A percentile compares a stretch with the other conserved stretches of the same genome.
These are phyloP conservation scores for Rhombomys opimus DNA, from an alignment of 2,113 vertebrate species.

Conservation along the genomic window DNA sequence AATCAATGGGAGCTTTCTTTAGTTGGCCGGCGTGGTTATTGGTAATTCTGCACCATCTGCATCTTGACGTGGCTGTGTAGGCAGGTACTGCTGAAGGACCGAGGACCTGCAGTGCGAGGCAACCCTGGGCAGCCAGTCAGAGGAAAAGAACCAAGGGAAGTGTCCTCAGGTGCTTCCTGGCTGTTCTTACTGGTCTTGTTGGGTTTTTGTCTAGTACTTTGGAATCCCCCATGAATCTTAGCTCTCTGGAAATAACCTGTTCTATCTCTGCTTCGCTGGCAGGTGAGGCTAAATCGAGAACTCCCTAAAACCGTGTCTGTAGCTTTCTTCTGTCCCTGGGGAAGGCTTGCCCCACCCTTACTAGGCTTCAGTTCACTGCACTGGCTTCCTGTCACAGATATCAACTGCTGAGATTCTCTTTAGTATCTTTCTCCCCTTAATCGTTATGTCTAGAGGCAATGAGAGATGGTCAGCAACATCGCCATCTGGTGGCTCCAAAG, in stretches of 20 bases:
- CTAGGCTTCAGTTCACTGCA: neutral
- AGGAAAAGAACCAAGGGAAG: neutral
- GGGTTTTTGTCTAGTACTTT: neutral
- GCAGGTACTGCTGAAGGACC: accelerated
- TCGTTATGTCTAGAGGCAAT: neutral
- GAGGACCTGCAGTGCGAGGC: accelerated
- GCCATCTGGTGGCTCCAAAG: constrained; percentile 76
- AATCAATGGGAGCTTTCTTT: constrained; percentile 67
- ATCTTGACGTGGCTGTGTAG: neutral
- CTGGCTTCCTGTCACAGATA: neutral
- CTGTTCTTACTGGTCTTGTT: neutral
- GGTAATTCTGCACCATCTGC: neutral
- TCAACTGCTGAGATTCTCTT: neutral
- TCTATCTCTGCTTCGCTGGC: neutral
- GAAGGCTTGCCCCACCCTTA: neutral
- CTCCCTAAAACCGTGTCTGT: neutral
- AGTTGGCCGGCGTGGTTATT: constrained; percentile 43
- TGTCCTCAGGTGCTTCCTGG: neutral
- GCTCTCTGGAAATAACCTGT: neutral
- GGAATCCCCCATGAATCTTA: neutral
- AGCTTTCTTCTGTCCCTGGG: neutral
- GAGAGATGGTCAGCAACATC: constrained; percentile 26
- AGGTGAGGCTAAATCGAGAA: neutral
- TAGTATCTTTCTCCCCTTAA: neutral
- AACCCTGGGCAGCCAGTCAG: too few species aligned